These are phyloP conservation scores for Artibeus lituratus DNA, from an alignment of 2,797 vertebrate genomes.

Conservation along the genomic window DNA sequence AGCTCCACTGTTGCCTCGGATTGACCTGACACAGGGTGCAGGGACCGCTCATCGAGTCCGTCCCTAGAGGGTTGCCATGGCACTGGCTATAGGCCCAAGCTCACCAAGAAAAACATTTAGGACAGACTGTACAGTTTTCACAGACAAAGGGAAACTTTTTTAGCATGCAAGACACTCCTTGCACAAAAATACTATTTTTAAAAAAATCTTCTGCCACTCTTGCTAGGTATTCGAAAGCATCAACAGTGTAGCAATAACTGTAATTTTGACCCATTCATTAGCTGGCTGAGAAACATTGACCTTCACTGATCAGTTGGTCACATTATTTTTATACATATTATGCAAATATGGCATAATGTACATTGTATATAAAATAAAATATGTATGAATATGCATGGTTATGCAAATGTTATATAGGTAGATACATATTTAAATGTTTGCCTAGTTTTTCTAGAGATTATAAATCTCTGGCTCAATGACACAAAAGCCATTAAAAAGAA, in stretches of 20 bases:
- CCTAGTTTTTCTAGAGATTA: neutral
- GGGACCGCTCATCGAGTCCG: neutral
- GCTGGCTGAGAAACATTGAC: neutral
- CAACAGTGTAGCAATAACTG: neutral
- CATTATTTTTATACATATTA: neutral
- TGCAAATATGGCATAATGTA: neutral
- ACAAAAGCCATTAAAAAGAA: neutral
- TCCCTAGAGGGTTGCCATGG: neutral
- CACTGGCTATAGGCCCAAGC: neutral
- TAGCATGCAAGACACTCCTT: neutral
- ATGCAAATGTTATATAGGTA: neutral
- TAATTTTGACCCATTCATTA: neutral
- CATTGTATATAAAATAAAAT: neutral
- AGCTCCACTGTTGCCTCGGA: neutral
- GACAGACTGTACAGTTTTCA: neutral
- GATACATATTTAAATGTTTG: neutral
- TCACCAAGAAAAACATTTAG: neutral
- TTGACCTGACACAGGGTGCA: neutral
- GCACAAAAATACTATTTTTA: neutral
- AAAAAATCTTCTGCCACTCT: neutral
- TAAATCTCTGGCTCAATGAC: neutral
- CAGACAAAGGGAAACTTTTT: neutral
- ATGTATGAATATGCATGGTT: neutral
- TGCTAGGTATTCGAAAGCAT: neutral
- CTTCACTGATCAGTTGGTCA: neutral